A percentile compares a stretch with the other conserved stretches of the same genome.
Evolutionary conservation across 92 coral and sea anemone genomes (phyloP).

Genomic region (Anthopleura xanthogrammica): DNA sequence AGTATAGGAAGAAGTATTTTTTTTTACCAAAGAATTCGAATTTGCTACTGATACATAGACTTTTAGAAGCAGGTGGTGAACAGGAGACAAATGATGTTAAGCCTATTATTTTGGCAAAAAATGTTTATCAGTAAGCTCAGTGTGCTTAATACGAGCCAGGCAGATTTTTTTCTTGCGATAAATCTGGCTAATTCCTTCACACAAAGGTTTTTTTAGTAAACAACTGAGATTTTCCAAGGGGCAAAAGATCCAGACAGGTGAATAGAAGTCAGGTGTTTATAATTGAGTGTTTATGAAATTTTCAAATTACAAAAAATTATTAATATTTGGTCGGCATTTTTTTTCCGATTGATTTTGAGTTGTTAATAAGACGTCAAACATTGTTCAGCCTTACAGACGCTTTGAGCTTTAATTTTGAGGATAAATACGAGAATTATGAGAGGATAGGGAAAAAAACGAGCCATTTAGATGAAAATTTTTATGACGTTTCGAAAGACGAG

Average conservation of each 20-base stretch:
- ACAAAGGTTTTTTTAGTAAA: neutral
- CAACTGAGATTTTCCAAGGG: neutral
- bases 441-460: neutral
- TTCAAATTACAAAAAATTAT: neutral
- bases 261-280: neutral
- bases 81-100: neutral
- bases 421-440: neutral
- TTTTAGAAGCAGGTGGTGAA: neutral
- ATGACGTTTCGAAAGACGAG: neutral
- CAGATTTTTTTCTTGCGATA: neutral
- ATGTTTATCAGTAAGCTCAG: slow-evolving; percentile 2
- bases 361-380: slow-evolving; percentile 1
- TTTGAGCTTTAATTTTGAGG: neutral
- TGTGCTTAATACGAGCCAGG: neutral
- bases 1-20: neutral
- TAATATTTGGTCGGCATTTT: neutral
- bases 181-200: neutral
- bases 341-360: neutral
- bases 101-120: neutral
- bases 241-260: neutral
- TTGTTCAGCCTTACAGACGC: neutral
- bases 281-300: neutral
- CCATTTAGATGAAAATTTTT: neutral
- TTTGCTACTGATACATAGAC: neutral
- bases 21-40: neutral